Evolutionary conservation across 2,888 invertebrate species (phyloP), one percentile per base, ranked within the genome.

Genomic region (Ectobius pallidus): DNA sequence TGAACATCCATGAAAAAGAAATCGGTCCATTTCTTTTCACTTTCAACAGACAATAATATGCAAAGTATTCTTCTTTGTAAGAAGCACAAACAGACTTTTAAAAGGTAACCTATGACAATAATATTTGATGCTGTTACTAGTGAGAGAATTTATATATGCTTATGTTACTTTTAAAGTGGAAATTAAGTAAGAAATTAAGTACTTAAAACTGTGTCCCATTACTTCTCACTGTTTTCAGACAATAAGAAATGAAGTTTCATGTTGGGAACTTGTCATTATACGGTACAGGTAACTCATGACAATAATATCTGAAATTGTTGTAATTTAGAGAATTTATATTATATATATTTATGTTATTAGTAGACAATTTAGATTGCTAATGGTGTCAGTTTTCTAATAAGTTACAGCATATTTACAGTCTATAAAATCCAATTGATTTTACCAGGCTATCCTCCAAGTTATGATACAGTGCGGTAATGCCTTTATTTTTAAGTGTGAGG

Each of bases 1-100:
- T 65, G 25, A 44, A 44, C 16, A 42, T 65, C 44, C 30, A 30
- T 30, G n/a, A 58, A 30, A 44, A 42, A 7, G 1, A 65, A n/a
- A 27, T 44, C 27, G 25, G 65, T 65, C 65, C 65, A 46, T 65
- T 65, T 65, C 65, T 65, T 65, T 34, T 65, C 44, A 65, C 46
- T 65, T 25, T 46, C 20, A 25, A n/a, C 25, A 46, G 65, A 65
- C 65, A 65, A 65, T 65, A 65, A 61, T 11, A 46, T 9, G n/a
- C 46, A 11, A 46, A 4, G 46, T n/a, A 46, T n/a, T n/a, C 46
- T 46, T 46, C 46, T 46, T 46, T 46, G 9, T 46, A 46, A 58
- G 58, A 55, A 55, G 25, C 55, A 55, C 27, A 25, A 55, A 55
- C 55, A 27, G 22, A 30, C 58, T 58, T 32, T 58, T 44, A 11